phyloP scores from a whole-genome alignment of 2,797 vertebrate genomes.

The Helarctos malayanus region DNA sequence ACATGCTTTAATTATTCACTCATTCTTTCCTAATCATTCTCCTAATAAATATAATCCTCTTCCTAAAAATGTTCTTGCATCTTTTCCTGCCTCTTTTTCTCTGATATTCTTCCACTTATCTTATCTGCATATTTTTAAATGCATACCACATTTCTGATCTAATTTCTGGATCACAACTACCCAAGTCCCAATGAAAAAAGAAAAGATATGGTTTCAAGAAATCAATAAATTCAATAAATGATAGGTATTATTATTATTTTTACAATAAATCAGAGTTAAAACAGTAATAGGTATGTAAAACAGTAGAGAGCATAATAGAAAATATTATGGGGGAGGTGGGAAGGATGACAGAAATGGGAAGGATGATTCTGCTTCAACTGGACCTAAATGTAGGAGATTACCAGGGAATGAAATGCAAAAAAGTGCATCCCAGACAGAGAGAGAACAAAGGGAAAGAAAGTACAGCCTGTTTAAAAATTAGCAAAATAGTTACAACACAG shows the following conservation, averaged over 20 bases:
- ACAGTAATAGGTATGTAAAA: neutral
- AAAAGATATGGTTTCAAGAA: neutral
- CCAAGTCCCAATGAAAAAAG: neutral
- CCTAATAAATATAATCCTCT: neutral
- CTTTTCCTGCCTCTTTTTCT: neutral
- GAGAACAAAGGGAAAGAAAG: neutral
- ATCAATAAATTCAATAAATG: neutral
- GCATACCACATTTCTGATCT: neutral
- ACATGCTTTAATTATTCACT: neutral
- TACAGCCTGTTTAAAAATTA: slow-evolving; percentile 3
- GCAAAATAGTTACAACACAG: neutral
- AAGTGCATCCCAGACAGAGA: neutral
- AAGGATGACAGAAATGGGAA: neutral
- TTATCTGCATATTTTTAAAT: neutral
- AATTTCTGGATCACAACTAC: neutral
- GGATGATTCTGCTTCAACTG: neutral
- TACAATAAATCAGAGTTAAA: neutral
- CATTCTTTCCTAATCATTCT: neutral
- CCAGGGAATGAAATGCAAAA: neutral
- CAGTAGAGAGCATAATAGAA: neutral
- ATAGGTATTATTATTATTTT: neutral
- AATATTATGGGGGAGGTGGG: neutral
- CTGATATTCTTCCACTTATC: neutral
- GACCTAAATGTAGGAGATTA: neutral
- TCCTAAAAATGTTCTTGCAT: neutral